Percentiles rank a stretch among this genome's conserved stretches.
Evolutionary conservation across 2,797 vertebrate genomes (phyloP).

Genomic region (Adelosebastes latens): DNA sequence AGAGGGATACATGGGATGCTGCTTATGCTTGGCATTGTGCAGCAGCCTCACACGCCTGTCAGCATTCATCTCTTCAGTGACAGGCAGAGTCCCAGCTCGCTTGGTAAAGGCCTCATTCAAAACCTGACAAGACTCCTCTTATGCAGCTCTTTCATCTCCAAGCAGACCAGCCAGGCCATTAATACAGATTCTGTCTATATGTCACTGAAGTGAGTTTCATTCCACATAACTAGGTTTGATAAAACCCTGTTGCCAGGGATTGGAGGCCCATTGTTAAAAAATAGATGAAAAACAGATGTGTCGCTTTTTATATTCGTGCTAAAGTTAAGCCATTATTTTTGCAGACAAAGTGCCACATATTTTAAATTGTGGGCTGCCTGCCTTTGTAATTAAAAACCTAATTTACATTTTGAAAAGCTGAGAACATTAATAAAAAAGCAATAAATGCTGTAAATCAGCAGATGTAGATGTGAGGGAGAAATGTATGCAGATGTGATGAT

Average conservation of each 20-base stretch:
- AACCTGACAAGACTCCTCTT: constrained; percentile 47
- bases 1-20: constrained; percentile 18
- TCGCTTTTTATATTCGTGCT: background rate
- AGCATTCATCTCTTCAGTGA: constrained; percentile 54
- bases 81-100: constrained; percentile 22
- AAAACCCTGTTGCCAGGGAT: background rate
- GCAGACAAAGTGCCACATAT: background rate
- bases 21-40: constrained; percentile 44
- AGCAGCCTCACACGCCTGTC: constrained; percentile 59
- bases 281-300: background rate
- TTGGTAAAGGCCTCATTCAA: constrained; percentile 49
- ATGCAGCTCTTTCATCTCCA: constrained; percentile 51
- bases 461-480: background rate
- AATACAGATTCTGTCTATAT: constrained; percentile 14
- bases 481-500: background rate
- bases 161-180: constrained; percentile 17
- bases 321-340: background rate
- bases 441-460: background rate
- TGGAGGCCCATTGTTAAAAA: background rate
- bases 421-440: background rate
- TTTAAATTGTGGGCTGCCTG: background rate
- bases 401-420: constrained; percentile 17
- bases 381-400: background rate
- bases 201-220: constrained; percentile 20
- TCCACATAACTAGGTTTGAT: background rate